These are phyloP conservation scores for Allygus modestus DNA, from an alignment of 2,888 invertebrate genomes.

Conservation along the genomic window DNA sequence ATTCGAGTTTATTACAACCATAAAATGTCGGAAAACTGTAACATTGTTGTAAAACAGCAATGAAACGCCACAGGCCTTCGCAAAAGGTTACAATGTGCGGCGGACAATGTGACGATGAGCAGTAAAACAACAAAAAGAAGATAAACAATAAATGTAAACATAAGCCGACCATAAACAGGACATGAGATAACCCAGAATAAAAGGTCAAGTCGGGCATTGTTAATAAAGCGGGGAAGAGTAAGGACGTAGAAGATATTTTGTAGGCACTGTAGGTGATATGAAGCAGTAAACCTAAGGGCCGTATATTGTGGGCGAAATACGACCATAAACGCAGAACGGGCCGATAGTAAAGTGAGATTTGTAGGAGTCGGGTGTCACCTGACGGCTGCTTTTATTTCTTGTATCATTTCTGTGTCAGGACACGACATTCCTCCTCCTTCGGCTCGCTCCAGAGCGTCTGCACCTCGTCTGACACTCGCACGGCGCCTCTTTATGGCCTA, in stretches of 20 bases:
- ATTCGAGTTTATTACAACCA: no score
- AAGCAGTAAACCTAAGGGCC: constrained; percentile 43
- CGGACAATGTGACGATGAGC: not conserved
- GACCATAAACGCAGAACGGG: constrained; percentile 38
- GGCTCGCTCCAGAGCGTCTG: not conserved
- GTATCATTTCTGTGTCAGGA: constrained; percentile 32
- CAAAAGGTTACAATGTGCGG: not conserved
- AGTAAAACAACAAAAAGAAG: constrained; percentile 48
- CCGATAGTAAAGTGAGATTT: constrained; percentile 55
- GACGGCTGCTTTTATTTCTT: constrained; percentile 52
- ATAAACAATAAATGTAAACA: constrained; percentile 55
- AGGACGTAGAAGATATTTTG: constrained; percentile 46
- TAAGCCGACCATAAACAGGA: constrained; percentile 35
- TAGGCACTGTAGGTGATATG: constrained; percentile 54
- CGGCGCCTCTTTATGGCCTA: no score
- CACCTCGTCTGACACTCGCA: not conserved
- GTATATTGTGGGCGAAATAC: constrained; percentile 57
- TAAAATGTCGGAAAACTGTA: not conserved
- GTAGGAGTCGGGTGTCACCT: constrained; percentile 51
- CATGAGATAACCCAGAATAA: constrained; percentile 32
- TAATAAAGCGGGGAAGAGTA: constrained; percentile 46
- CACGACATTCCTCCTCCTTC: not conserved
- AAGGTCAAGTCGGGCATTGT: constrained; percentile 36
- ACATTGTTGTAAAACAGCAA: not conserved
- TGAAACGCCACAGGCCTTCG: not conserved